Evolutionary conservation across 1,140 invertebrate species (phyloP).

Genomic region (Archivesica marissinica): DNA sequence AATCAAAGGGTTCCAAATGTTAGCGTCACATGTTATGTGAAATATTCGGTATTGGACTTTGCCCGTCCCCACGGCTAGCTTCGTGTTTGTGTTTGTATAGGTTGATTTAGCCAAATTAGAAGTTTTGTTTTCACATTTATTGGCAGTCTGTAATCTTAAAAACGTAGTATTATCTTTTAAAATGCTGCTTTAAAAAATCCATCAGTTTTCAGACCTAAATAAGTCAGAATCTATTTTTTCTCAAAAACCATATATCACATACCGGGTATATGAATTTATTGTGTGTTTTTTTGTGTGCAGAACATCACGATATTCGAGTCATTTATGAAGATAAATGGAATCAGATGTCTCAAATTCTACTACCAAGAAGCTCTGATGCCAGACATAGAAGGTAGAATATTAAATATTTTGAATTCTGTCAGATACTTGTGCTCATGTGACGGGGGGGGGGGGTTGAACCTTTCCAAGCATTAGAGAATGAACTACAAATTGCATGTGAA

Average conservation of each 20-base stretch:
- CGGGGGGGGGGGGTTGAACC: no score
- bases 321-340: constrained; percentile 71
- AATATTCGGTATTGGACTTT: no score
- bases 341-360: constrained; percentile 71
- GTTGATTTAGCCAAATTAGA: no score
- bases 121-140: not conserved
- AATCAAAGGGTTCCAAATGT: no score
- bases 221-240: not conserved
- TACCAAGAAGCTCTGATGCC: constrained; percentile 71
- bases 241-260: not conserved
- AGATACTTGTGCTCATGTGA: no score
- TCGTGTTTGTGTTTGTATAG: no score
- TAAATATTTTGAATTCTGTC: no score
- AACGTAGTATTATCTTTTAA: not conserved
- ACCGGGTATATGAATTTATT: not conserved
- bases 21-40: no score
- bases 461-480: no score
- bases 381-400: constrained; percentile 69
- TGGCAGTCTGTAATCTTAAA: not conserved
- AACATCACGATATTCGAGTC: constrained; percentile 64
- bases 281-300: constrained; percentile 53
- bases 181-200: not conserved
- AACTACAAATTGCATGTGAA: no score
- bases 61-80: no score
- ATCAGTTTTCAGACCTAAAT: not conserved